phyloP scores from a whole-genome alignment of 1,140 invertebrate genomes.

The Drosophila truncata region DNA sequence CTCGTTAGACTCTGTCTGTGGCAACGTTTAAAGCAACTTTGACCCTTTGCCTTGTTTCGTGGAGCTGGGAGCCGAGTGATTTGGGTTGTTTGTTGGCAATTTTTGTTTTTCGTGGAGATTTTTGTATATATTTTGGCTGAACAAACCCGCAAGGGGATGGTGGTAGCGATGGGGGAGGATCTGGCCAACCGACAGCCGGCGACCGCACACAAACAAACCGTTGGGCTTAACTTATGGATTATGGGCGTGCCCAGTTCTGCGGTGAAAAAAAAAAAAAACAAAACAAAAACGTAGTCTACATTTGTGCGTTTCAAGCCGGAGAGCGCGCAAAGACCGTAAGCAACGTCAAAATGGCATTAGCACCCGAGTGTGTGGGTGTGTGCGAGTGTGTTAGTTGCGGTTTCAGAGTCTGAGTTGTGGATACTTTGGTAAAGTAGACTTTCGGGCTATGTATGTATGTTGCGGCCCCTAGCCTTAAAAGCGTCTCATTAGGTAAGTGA shows the following conservation, averaged over 20 bases:
- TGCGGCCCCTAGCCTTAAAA: conserved; percentile 20
- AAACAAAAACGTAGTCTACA: conserved; percentile 66
- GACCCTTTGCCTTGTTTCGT: conserved; percentile 55
- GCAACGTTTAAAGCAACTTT: conserved; percentile 69
- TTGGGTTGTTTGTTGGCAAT: conserved; percentile 60
- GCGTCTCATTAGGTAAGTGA: conserved; percentile 54
- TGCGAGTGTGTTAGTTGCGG: conserved; percentile 35
- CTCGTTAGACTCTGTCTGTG: conserved; percentile 26
- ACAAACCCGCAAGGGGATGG: conserved; percentile 35
- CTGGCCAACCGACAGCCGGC: conserved; percentile 42
- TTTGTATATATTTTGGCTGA: conserved; percentile 48
- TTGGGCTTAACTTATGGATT: conserved; percentile 75
- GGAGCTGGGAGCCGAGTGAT: conserved; percentile 58
- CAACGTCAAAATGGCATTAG: conserved; percentile 56
- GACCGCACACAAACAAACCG: conserved; percentile 52
- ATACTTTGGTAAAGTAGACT: conserved; percentile 12
- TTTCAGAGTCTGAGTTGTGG: conserved; percentile 30
- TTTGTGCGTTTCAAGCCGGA: conserved; percentile 50
- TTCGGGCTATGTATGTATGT: conserved; percentile 14
- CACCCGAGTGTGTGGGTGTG: conserved; percentile 32
- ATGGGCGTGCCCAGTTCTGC: conserved; percentile 65
- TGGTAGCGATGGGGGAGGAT: conserved; percentile 6
- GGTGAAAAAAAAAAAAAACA: conserved; percentile 22
- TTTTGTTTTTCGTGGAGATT: conserved; percentile 32
- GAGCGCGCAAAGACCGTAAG: conserved; percentile 44